A percentile compares a stretch with the other conserved stretches of the same genome.
Conservation (phyloP, 2,797 vertebrate species). For the Sebastiscus albofasciatus region DNA sequence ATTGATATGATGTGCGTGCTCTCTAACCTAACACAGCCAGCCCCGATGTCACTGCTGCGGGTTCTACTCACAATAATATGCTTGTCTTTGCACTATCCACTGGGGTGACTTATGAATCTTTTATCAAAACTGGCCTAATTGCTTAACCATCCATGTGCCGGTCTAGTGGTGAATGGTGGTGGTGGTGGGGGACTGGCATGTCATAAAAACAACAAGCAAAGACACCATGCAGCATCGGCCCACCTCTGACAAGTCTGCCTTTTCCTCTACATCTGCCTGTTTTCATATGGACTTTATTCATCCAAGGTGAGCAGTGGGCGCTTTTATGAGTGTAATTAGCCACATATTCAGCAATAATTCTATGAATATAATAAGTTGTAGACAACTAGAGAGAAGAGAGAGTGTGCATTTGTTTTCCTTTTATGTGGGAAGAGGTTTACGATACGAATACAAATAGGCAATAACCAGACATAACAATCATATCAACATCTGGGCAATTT, state of each 20-base stretch:
- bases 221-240: slow-evolving; percentile 16
- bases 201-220: slow-evolving; percentile 71
- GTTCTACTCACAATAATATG: slow-evolving; percentile 46
- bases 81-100: slow-evolving; percentile 66
- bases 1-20: slow-evolving; percentile 16
- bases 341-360: not conserved
- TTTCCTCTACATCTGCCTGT: not conserved
- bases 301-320: not conserved
- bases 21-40: slow-evolving; percentile 27
- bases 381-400: not conserved
- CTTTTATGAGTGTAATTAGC: not conserved
- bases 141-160: slow-evolving; percentile 82
- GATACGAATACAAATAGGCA: slow-evolving; percentile 24
- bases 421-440: not conserved
- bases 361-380: not conserved
- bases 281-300: not conserved
- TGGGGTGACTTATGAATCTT: slow-evolving; percentile 80
- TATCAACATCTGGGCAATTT: slow-evolving; percentile 42
- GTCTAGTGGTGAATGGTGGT: slow-evolving; percentile 52
- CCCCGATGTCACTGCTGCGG: slow-evolving; percentile 31
- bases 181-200: slow-evolving; percentile 21
- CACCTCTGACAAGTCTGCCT: slow-evolving; percentile 30
- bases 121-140: slow-evolving; percentile 87
- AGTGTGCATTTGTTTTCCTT: not conserved
- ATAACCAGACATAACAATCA: slow-evolving; percentile 17